These are phyloP conservation scores for Nasonia longicornis DNA, from an alignment of 1,140 invertebrate genomes.

Conservation along the genomic window DNA sequence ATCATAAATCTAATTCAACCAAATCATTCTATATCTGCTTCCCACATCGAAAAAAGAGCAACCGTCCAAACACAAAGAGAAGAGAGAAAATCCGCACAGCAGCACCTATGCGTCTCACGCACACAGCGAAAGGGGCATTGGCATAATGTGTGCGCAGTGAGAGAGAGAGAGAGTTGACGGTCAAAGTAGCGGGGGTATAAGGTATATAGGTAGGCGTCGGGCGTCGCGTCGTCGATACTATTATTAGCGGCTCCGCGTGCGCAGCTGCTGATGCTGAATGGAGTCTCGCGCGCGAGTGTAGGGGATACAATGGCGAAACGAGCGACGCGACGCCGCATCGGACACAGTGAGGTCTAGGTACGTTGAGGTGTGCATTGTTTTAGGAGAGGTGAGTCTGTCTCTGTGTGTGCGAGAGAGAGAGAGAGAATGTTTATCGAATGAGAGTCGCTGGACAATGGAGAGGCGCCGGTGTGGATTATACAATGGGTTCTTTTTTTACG, in stretches of 20 bases:
- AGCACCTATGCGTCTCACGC: not conserved
- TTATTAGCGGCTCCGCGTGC: conserved; percentile 26
- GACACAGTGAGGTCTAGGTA: too few relatives aligned
- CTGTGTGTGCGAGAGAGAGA: too few relatives aligned
- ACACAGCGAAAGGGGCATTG: not conserved
- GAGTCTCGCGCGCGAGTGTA: not conserved
- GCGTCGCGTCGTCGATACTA: conserved; percentile 31
- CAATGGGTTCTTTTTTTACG: too few relatives aligned
- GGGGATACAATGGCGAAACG: conserved; percentile 7
- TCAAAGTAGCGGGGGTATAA: not conserved
- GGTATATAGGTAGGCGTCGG: not conserved
- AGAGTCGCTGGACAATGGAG: too few relatives aligned
- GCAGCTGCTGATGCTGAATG: not conserved
- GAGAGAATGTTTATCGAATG: too few relatives aligned
- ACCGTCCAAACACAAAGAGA: not conserved
- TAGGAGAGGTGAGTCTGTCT: too few relatives aligned
- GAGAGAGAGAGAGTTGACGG: not conserved
- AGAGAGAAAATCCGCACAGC: not conserved
- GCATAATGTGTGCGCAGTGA: not conserved
- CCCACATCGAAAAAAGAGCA: conserved; percentile 6
- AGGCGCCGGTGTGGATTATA: too few relatives aligned
- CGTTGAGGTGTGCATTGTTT: too few relatives aligned
- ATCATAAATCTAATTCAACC: too few relatives aligned
- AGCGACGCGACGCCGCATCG: not conserved
- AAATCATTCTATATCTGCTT: too few relatives aligned